phyloP scores from a whole-genome alignment of 92 coral and sea anemone genomes.

The Actinostola sp. region DNA sequence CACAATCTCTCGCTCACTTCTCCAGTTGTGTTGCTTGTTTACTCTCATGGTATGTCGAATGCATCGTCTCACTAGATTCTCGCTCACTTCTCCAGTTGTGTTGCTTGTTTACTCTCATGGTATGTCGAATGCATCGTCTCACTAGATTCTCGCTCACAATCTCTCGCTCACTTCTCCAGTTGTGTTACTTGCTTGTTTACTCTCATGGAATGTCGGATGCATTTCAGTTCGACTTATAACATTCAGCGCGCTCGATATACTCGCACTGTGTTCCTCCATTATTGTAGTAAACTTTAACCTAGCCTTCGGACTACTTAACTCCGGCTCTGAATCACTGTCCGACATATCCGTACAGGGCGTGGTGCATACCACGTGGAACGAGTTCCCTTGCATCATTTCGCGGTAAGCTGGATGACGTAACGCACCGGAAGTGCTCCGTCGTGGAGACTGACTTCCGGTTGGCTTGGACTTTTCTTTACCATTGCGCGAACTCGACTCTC shows the following conservation, averaged over 20 bases:
- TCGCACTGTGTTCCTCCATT: constrained; percentile 35
- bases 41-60: too few relatives aligned
- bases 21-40: too few relatives aligned
- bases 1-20: background rate
- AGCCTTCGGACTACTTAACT: constrained; percentile 41
- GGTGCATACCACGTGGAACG: constrained; percentile 57
- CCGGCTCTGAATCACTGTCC: constrained; percentile 52
- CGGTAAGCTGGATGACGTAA: constrained; percentile 52
- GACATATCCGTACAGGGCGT: constrained; percentile 48
- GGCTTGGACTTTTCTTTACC: background rate
- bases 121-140: constrained; percentile 32
- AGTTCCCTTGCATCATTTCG: constrained; percentile 47
- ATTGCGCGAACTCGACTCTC: constrained; percentile 11
- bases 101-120: constrained; percentile 35
- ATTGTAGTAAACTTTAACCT: constrained; percentile 41
- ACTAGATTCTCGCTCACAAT: background rate
- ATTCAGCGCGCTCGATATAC: constrained; percentile 39
- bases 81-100: too few relatives aligned
- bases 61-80: too few relatives aligned
- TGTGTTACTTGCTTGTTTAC: constrained; percentile 17
- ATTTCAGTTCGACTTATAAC: constrained; percentile 19
- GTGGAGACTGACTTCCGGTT: constrained; percentile 10
- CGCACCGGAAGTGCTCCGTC: constrained; percentile 43
- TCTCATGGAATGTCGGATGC: constrained; percentile 46
- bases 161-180: background rate